phyloP scores from a whole-genome alignment of 2,113 vertebrate genomes.

The Colaptes auratus region DNA sequence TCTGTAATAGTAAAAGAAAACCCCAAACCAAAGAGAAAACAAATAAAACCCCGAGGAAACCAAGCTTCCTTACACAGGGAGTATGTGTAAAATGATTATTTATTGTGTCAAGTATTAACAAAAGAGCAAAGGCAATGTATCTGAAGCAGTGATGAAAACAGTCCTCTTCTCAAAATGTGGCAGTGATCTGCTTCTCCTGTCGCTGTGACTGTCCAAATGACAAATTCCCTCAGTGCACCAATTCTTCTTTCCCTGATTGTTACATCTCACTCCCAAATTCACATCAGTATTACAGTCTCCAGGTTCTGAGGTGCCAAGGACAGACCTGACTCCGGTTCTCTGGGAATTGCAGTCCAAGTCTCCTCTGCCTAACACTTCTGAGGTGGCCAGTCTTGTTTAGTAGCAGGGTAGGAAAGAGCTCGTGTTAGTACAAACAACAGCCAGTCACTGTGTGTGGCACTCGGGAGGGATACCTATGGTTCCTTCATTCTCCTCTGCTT shows the following conservation, averaged over 20 bases:
- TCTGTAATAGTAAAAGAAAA: background rate
- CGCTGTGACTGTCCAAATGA: background rate
- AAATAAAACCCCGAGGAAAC: background rate
- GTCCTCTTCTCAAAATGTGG: background rate
- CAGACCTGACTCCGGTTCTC: background rate
- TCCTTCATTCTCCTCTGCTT: background rate
- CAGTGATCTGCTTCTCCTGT: background rate
- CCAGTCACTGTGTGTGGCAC: background rate
- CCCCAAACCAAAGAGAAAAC: background rate
- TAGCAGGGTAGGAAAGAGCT: background rate
- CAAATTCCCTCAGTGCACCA: background rate
- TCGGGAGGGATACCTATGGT: background rate
- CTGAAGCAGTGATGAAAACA: background rate
- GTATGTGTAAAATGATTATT: background rate
- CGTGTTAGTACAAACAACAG: background rate
- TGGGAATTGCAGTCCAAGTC: background rate
- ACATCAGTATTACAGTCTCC: background rate
- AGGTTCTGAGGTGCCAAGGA: background rate
- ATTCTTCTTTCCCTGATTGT: background rate
- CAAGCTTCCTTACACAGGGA: background rate
- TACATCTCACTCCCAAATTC: background rate
- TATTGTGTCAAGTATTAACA: background rate
- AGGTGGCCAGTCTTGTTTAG: background rate
- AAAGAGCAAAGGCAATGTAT: background rate
- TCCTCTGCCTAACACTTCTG: background rate